These are phyloP conservation scores for Altica lythri DNA, from an alignment of 2,888 invertebrate species.

Conservation along the genomic window DNA sequence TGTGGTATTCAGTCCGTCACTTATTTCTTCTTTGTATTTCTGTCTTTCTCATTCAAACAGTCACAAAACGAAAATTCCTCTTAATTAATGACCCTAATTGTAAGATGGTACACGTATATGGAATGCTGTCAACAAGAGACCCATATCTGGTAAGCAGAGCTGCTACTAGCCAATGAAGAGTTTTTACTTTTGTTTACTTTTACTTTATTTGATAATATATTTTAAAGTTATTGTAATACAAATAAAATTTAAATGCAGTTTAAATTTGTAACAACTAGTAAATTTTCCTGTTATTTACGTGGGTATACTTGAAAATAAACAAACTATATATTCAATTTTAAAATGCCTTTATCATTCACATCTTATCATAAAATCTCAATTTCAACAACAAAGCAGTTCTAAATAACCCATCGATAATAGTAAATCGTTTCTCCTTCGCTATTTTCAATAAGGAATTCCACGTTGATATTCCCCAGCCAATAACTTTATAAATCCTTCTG, in stretches of 20 bases:
- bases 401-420: conserved; percentile 16
- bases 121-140: conserved; percentile 29
- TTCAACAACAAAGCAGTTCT: conserved; percentile 12
- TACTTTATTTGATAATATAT: too few relatives aligned
- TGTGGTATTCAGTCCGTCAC: conserved; percentile 7
- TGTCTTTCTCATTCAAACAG: conserved; percentile 26
- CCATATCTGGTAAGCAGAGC: conserved; percentile 28
- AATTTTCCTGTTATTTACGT: background rate
- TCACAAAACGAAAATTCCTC: conserved; percentile 40
- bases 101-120: conserved; percentile 33
- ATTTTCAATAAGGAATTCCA: conserved; percentile 15
- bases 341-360: too few relatives aligned
- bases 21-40: background rate
- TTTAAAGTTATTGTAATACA: too few relatives aligned
- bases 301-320: background rate
- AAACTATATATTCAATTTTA: background rate
- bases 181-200: conserved; percentile 27
- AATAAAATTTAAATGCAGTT: too few relatives aligned
- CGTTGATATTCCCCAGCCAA: conserved; percentile 17
- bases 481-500: conserved; percentile 18
- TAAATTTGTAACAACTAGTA: too few relatives aligned
- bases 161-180: conserved; percentile 21
- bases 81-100: conserved; percentile 44
- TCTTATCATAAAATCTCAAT: conserved; percentile 14
- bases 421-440: conserved; percentile 9